phyloP scores from a whole-genome alignment of 2,113 vertebrate genomes.

The Stictonetta naevosa region DNA sequence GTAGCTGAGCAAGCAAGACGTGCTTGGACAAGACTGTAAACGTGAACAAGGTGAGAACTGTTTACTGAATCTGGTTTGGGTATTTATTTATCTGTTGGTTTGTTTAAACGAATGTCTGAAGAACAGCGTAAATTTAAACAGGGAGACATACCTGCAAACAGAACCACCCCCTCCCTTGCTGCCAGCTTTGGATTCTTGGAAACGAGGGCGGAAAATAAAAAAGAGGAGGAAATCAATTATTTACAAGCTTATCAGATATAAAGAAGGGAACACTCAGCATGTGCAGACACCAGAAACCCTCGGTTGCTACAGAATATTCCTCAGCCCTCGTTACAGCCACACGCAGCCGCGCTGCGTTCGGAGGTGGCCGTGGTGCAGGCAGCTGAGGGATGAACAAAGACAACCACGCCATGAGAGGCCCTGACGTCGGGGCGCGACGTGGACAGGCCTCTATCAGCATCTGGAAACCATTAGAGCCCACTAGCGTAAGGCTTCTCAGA shows the following conservation, averaged over 20 bases:
- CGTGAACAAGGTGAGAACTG: not conserved
- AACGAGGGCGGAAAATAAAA: not conserved
- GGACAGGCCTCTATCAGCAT: not conserved
- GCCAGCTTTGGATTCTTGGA: not conserved
- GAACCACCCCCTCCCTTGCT: not conserved
- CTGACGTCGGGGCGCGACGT: rapidly evolving
- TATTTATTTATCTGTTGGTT: not conserved
- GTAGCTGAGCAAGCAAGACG: not conserved
- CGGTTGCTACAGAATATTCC: not conserved
- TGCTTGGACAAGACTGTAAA: not conserved
- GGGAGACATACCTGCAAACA: not conserved
- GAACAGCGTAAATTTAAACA: not conserved
- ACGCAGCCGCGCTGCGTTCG: not conserved
- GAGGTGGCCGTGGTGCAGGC: not conserved
- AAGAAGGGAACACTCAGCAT: not conserved
- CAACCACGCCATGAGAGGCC: not conserved
- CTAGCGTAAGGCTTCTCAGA: not conserved
- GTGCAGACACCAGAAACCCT: not conserved
- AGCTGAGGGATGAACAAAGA: not conserved
- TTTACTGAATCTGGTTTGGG: not conserved
- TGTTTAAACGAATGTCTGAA: not conserved
- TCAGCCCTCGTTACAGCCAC: not conserved
- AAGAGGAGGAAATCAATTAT: not conserved
- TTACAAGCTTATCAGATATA: slow-evolving; percentile 14
- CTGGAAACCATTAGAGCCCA: slow-evolving; percentile 20